Evolutionary conservation across 2,888 invertebrate species (phyloP), one percentile per base, ranked within the genome.

Genomic region (Tetropium fuscum): DNA sequence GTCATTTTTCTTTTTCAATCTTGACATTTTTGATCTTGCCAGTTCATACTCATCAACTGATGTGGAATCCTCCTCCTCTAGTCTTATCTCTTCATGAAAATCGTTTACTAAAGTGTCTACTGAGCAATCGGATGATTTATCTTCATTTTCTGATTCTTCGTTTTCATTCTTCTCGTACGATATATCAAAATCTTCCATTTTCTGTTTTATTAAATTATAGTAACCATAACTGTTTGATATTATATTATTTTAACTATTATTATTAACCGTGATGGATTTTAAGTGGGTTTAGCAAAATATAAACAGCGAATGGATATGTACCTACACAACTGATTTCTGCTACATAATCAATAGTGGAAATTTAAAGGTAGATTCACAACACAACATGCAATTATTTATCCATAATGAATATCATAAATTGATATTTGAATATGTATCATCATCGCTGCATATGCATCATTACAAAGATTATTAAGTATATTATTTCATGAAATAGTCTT

Each of bases 61-160:
- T 47, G 94, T 94, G 85, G 68, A 69, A 13, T 98, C 97, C 85
- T 97, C 97, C 84, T 97, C 97, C 80, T 97, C 97, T 79, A 98
- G 81, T 64, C 97, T 97, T 80, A 93, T 88, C 80, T 97, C 97
- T 85, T 97, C 97, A 82, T 97, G 97, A 83, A 94, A 97, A 83
- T 97, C 97, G 87, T 97, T 94, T 65, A 96, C 93, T 87, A 97
- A 90, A 94, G 97, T 95, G 81, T 96, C 96, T 78, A 94, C 91
- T 67, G 94, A 90, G 61, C 96, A 95, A 82, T 95, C 96, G 85
- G 96, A 96, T 76, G 91, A 80, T 73, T 83, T 84, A 77, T 85
- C 84, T 72, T 83, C 83, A 70, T 80, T 82, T 62, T 74, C 65
- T 18, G 74, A 72, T 58, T 66, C 70, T 58, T 71, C 72, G 54